Evolutionary conservation across 2,113 vertebrate genomes (phyloP), one percentile per base, ranked within the genome.

Genomic region (Clarias gariepinus): DNA sequence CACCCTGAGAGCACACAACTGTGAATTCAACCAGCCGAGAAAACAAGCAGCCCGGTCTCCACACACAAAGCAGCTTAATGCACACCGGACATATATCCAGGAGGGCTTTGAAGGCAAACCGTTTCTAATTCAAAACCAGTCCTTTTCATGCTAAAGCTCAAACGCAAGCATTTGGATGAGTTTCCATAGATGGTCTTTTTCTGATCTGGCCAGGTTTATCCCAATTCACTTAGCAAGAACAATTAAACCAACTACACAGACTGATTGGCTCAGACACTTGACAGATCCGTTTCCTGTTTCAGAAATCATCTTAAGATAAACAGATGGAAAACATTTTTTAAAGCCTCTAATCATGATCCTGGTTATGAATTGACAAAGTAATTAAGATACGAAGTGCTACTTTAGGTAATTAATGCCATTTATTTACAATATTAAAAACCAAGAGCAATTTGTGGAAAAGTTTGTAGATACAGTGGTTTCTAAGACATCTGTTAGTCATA

Each of bases 11-110:
- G 36, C 66, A 11, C 60, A 25, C 78, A 53, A 90, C 81, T 85
- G 10, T 89, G 86, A 47, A 52, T 57, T 85, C 53, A 87, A 74
- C 74, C 86, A 90, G 83, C 82, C 18, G 53, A 84, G 41, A 83
- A 87, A 86, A 83, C 87, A 89, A 83, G 85, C 33, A 73, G 74
- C 53, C 11, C 1, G 55, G 73, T 11, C 73, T 33, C 13, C 58
- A 25, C 64, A 47, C 25, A 82, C 85, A 87, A 85, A 89, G 58
- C 60, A 47, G 77, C 64, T 81, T 84, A 89, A 74, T 9, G 25
- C 18, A 60, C 7, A 15, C 30, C 16, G 41, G 83, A 83, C 82
- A 33, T 60, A 78, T 61, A 87, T 61, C 82, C 71, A 57, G 2
- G 41, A 58, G 19, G 21, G 30, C 73, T 79, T 68, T 58, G 63